Evolutionary conservation across 2,113 vertebrate genomes (phyloP).

Genomic region (Rhinolophus ferrumequinum): DNA sequence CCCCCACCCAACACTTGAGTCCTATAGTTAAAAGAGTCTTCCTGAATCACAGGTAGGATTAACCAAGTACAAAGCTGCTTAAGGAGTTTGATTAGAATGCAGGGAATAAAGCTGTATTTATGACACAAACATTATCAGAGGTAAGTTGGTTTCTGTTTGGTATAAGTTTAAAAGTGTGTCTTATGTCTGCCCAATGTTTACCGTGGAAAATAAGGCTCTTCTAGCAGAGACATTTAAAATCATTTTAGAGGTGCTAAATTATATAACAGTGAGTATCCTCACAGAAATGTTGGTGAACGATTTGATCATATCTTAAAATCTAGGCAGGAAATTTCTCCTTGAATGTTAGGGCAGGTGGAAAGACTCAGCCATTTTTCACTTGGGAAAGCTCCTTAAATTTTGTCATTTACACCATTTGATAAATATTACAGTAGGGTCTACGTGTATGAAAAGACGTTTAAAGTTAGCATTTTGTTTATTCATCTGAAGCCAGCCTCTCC

Average conservation of each 20-base stretch:
- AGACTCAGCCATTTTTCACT: not conserved
- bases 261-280: not conserved
- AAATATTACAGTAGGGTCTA: not conserved
- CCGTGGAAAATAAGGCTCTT: slow-evolving; percentile 61
- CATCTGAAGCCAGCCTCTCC: not conserved
- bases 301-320: not conserved
- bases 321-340: not conserved
- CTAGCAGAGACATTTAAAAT: not conserved
- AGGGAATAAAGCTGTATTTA: slow-evolving; percentile 69
- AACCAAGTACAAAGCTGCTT: slow-evolving; percentile 71
- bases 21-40: slow-evolving; percentile 68
- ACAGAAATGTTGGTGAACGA: not conserved
- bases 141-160: slow-evolving; percentile 68
- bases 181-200: slow-evolving; percentile 62
- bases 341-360: not conserved
- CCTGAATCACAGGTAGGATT: slow-evolving; percentile 72
- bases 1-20: slow-evolving; percentile 51
- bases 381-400: not conserved
- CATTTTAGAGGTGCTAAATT: not conserved
- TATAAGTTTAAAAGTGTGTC: slow-evolving; percentile 16
- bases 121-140: slow-evolving; percentile 72
- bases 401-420: not conserved
- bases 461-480: not conserved
- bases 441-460: not conserved
- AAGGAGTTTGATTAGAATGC: slow-evolving; percentile 63